Evolutionary conservation across 1,140 invertebrate species (phyloP), one percentile per base, ranked within the genome.

Genomic region (Diorhabda sublineata): DNA sequence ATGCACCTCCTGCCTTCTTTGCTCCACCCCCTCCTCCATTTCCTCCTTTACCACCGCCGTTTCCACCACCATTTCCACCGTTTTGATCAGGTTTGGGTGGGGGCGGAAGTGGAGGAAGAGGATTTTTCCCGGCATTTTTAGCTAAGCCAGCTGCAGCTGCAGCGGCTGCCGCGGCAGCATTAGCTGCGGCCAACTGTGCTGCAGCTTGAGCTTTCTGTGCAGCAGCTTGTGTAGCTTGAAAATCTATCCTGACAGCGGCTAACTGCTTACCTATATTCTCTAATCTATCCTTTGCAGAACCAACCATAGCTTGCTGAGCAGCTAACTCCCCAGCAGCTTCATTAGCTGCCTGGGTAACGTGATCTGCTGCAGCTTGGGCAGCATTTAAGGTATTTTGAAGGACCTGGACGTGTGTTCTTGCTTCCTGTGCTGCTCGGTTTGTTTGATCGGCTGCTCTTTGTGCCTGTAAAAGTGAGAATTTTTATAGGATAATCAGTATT

Each of bases 301-400:
- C 88, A 2, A 90, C 86, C 89, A 90, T 90, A 2, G 87, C 85
- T n/a, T 87, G 88, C 74, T 90, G 88, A 0, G 88, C 87, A 0
- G 88, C 89, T 3, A 89, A 78, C 78, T 90, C 88, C 4, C 87
- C 88, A 0, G 88, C 86, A 1, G 89, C 85, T 74, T 89, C 88
- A 0, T 85, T 84, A 0, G 88, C 88, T 3, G 88, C 87, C 73
- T 87, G 85, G 41, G 84, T 84, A 1, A 89, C 87, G 70, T 89
- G 88, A 42, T 90, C 87, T 2, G 85, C 84, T 4, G 88, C 89
- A 0, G 87, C 85, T 77, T 89, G 88, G 0, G 89, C 89, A 3
- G 88, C 87, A 75, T 90, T 90, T 69, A 90, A 71, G 3, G 88
- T 88, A 4, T 88, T 87, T 43, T 73, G 74, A 41, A 81, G 68